Percentiles rank a stretch among this genome's conserved stretches.
phyloP scores from a whole-genome alignment of 2,797 vertebrate species.

The Gambelia wislizenii region DNA sequence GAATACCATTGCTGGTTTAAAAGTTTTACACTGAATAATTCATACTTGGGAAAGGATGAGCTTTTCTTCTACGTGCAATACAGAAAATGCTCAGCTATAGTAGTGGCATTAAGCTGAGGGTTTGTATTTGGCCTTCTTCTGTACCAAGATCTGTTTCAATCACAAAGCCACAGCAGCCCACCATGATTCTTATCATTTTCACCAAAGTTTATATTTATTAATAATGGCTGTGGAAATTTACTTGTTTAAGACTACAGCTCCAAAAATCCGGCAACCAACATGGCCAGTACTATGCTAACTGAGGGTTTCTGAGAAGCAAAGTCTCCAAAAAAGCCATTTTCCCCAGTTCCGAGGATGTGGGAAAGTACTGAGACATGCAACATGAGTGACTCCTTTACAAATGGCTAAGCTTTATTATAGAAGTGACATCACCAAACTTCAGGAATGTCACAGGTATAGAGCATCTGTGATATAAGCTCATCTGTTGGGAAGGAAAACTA shows the following conservation, averaged over 20 bases:
- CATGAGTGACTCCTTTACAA: not conserved
- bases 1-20: slow-evolving; percentile 50
- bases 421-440: not conserved
- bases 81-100: not conserved
- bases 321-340: no score
- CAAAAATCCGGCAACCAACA: no score
- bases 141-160: not conserved
- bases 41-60: slow-evolving; percentile 21
- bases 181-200: not conserved
- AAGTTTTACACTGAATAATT: slow-evolving; percentile 54
- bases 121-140: not conserved
- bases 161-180: slow-evolving; percentile 16
- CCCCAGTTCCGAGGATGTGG: no score
- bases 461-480: not conserved
- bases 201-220: not conserved
- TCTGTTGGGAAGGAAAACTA: not conserved
- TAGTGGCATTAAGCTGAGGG: slow-evolving; percentile 6
- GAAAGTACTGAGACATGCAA: no score
- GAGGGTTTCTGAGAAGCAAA: no score
- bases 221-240: no score
- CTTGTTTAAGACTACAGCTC: no score
- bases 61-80: slow-evolving; percentile 16
- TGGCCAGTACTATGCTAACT: no score
- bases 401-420: not conserved
- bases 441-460: not conserved